Percentiles rank a stretch among this genome's conserved stretches.
Conservation (phyloP, 2,113 vertebrate species). For the Percina caprodes region DNA sequence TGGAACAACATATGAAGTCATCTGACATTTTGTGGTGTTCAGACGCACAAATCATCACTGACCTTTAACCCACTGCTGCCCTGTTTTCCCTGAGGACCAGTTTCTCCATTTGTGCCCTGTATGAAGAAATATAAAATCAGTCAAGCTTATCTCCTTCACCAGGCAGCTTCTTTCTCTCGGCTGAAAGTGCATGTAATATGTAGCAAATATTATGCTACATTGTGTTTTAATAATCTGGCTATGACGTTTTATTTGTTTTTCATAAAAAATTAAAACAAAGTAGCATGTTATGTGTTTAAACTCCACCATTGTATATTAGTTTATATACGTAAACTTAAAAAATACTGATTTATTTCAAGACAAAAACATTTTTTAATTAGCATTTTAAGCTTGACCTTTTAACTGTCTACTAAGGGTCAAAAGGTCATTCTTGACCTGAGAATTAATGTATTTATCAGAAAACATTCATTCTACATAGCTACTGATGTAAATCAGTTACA, state of each 20-base stretch:
- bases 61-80: slow-evolving; percentile 89
- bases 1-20: slow-evolving; percentile 53
- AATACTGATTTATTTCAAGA: background rate
- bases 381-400: background rate
- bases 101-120: slow-evolving; percentile 88
- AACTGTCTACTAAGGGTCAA: background rate
- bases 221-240: background rate
- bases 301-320: background rate
- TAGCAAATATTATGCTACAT: background rate
- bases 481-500: background rate
- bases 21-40: slow-evolving; percentile 23
- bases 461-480: background rate
- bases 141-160: background rate
- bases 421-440: background rate
- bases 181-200: background rate
- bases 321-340: background rate
- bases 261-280: background rate
- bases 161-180: background rate
- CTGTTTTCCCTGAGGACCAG: slow-evolving; percentile 82
- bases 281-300: background rate
- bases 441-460: background rate
- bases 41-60: slow-evolving; percentile 45
- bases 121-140: slow-evolving; percentile 52
- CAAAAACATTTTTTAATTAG: background rate
- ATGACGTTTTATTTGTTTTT: background rate